phyloP scores from a whole-genome alignment of 2,113 vertebrate genomes.

The Apus apus region DNA sequence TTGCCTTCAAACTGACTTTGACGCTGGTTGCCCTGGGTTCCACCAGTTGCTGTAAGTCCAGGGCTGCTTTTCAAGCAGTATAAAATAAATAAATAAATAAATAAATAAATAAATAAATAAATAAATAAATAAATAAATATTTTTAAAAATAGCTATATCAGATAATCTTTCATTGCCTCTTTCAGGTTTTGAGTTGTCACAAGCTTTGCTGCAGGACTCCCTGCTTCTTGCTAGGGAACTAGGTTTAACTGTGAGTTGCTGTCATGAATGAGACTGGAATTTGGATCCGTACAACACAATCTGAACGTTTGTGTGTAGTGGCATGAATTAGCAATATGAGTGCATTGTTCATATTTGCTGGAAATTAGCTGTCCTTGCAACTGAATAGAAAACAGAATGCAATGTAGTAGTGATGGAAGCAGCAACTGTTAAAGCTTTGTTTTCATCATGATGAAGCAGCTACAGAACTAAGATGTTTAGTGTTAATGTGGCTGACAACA shows the following conservation, averaged over 20 bases:
- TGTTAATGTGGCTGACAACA: not conserved
- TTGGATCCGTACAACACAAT: conserved; percentile 50
- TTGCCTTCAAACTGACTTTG: not conserved
- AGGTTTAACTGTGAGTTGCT: not conserved
- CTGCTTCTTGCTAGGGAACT: not conserved
- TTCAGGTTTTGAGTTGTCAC: not conserved
- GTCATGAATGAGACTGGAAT: conserved; percentile 45
- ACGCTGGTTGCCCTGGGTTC: not conserved
- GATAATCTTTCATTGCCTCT: not conserved
- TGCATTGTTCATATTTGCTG: conserved; percentile 43
- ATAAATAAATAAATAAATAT: no score
- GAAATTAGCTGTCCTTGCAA: conserved; percentile 63
- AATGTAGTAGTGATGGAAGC: conserved; percentile 38
- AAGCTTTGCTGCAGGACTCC: not conserved
- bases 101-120: no score
- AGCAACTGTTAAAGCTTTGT: conserved; percentile 44
- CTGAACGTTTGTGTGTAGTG: conserved; percentile 40
- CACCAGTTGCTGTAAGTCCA: not conserved
- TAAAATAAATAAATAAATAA: not conserved
- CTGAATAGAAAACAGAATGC: conserved; percentile 43
- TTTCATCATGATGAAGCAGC: conserved; percentile 38
- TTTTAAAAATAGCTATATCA: no score
- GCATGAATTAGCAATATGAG: conserved; percentile 63
- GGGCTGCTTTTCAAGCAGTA: not conserved
- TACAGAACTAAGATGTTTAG: conserved; percentile 7